These are phyloP conservation scores for Lochmaea crataegi DNA, from an alignment of 2,888 invertebrate genomes.

Conservation along the genomic window DNA sequence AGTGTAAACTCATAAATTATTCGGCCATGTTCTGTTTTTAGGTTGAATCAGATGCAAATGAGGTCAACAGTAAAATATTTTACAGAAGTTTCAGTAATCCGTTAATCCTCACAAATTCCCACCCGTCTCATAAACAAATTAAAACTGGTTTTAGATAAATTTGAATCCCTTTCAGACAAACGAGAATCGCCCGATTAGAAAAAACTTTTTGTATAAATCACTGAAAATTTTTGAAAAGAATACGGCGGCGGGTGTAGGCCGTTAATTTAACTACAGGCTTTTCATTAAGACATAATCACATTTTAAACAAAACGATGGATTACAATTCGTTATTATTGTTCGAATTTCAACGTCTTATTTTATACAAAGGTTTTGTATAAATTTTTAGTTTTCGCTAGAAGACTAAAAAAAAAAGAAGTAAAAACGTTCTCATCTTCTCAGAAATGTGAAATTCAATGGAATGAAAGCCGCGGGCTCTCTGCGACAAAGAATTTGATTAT, in stretches of 20 bases:
- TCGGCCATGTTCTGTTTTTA: background rate
- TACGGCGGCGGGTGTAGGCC: slow-evolving; percentile 4
- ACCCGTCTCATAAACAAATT: slow-evolving; percentile 23
- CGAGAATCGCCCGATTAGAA: slow-evolving; percentile 22
- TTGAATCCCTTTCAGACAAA: slow-evolving; percentile 18
- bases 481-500: slow-evolving; percentile 12
- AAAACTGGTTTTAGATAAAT: slow-evolving; percentile 21
- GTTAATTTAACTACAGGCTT: slow-evolving; percentile 28
- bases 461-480: slow-evolving; percentile 3
- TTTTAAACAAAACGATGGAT: slow-evolving; percentile 19
- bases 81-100: slow-evolving; percentile 12
- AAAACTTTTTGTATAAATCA: slow-evolving; percentile 28
- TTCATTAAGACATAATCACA: slow-evolving; percentile 29
- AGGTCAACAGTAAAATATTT: slow-evolving; percentile 13
- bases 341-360: slow-evolving; percentile 14
- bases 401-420: slow-evolving; percentile 8
- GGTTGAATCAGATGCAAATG: background rate
- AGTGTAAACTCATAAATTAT: background rate
- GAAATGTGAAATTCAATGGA: slow-evolving; percentile 10
- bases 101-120: slow-evolving; percentile 16
- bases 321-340: slow-evolving; percentile 28
- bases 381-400: slow-evolving; percentile 12
- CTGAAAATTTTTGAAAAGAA: slow-evolving; percentile 12
- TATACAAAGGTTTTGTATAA: slow-evolving; percentile 18
- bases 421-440: slow-evolving; percentile 3